phyloP scores from a whole-genome alignment of 1,140 invertebrate genomes.

The Armadillidium nasatum region DNA sequence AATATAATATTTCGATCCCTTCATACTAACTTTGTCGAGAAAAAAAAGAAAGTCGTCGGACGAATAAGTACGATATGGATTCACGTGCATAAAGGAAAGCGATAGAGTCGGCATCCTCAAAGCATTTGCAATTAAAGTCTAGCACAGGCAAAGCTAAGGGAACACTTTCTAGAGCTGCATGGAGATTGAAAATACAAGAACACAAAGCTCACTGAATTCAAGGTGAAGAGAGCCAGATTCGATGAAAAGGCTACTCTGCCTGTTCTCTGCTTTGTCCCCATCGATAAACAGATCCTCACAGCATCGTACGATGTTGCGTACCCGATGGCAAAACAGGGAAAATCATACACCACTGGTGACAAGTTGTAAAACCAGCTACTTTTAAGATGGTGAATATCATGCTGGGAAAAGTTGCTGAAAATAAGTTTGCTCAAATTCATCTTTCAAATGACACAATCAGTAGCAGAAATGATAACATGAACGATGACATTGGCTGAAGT shows the following conservation, averaged over 20 bases:
- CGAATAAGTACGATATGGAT: constrained; percentile 23
- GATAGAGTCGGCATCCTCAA: not conserved
- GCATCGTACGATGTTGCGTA: constrained; percentile 26
- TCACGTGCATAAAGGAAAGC: constrained; percentile 23
- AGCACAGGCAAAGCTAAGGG: constrained; percentile 29
- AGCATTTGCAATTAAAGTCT: constrained; percentile 25
- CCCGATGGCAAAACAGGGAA: constrained; percentile 22
- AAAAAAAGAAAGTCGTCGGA: constrained; percentile 20
- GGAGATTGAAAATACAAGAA: constrained; percentile 30
- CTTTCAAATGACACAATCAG: constrained; percentile 31
- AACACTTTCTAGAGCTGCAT: constrained; percentile 30
- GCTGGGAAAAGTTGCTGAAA: constrained; percentile 31
- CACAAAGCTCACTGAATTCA: constrained; percentile 32
- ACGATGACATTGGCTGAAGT: constrained; percentile 29
- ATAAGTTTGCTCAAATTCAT: constrained; percentile 30
- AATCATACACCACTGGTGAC: constrained; percentile 16
- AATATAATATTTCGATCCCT: no score
- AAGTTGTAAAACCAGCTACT: constrained; percentile 24
- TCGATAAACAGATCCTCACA: constrained; percentile 20
- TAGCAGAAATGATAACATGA: constrained; percentile 24
- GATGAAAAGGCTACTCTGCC: constrained; percentile 31
- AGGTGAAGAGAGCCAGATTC: constrained; percentile 17
- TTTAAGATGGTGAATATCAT: constrained; percentile 31
- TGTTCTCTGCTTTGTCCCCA: constrained; percentile 28
- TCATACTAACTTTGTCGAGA: not conserved